Evolutionary conservation across 2,888 invertebrate species (phyloP).

Genomic region (Papilio gigon): DNA sequence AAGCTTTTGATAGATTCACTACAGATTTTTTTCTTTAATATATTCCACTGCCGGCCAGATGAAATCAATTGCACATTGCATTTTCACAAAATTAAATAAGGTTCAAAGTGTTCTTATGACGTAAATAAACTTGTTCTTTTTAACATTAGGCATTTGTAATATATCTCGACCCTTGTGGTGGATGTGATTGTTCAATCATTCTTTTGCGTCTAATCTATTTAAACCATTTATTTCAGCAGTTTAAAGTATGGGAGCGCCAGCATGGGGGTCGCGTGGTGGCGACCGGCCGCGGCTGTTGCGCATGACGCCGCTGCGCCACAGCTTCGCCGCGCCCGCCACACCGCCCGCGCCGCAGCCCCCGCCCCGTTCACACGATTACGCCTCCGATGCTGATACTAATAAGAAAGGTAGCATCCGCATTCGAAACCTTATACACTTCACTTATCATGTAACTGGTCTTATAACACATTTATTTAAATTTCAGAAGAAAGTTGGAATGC

Average conservation of each 20-base stretch:
- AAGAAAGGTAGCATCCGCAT: slow-evolving; percentile 74
- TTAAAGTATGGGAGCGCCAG: slow-evolving; percentile 73
- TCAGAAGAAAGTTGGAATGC: slow-evolving; percentile 89
- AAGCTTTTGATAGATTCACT: slow-evolving; percentile 8
- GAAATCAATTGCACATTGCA: not conserved
- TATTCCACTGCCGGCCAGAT: not conserved
- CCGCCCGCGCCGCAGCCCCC: slow-evolving; percentile 70
- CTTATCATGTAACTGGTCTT: not conserved
- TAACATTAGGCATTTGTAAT: not conserved
- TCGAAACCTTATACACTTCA: not conserved
- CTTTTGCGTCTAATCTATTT: not conserved
- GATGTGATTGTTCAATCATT: not conserved
- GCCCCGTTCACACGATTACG: slow-evolving; percentile 73
- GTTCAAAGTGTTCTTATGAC: not conserved
- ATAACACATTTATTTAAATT: slow-evolving; percentile 47
- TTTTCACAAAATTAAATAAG: not conserved
- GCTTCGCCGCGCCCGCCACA: slow-evolving; percentile 80
- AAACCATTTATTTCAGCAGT: slow-evolving; percentile 47
- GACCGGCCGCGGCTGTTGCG: slow-evolving; percentile 81
- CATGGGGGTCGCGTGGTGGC: slow-evolving; percentile 75
- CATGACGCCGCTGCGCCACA: slow-evolving; percentile 83
- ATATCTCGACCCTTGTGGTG: not conserved
- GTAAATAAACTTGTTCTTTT: not conserved
- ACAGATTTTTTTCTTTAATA: not conserved
- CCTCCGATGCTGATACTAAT: slow-evolving; percentile 84